Base-by-base conservation (phyloP, 2,113 vertebrate species). In the Syngnathoides biaculeatus region DNA sequence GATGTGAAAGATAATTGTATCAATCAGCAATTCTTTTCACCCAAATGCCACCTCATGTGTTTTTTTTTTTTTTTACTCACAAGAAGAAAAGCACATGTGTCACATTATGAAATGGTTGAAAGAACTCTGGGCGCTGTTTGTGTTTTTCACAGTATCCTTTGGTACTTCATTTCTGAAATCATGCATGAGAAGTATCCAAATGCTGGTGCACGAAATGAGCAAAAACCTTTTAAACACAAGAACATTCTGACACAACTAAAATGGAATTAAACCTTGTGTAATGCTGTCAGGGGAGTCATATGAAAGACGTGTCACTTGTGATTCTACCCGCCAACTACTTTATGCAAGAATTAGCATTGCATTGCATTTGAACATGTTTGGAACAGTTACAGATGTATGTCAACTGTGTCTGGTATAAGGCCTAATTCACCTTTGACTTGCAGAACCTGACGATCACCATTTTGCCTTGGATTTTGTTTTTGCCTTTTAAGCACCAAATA, bases 241-340 rank as follows among this genome's bases (percentile, higher is more conserved):
- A 59, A 59, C 4, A 20, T 38, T 17, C 30, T 59, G 57, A 38
- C 20, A 35, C 57, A 20, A 59, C 35, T 11, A 35, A 35, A 38
- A 59, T 20, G 24, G 26, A 58, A 30, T 35, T 8, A 19, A 58
- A 58, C 35, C 58, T 62, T 42, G 38, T 4, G 59, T 60, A 30
- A 52, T 59, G 35, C 19, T 50, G 30, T 67, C 48, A 59, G 27
- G 60, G 64, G 26, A 65, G 17, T 59, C 14, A 39, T 68, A 15
- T 79, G 59, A 68, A 35, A 71, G 12, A 45, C 2, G 30, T 73
- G 69, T 65, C 8, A 66, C 65, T 71, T 68, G 42, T 30, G 58
- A 22, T 52, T 62, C 61, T 38, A 40, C 69, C 35, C 48, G 15
- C 19, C 55, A 69, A 65, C 30, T 30, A 2, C 59, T 63, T 65